Evolutionary conservation across 2,888 invertebrate species (phyloP).

Genomic region (Ectemnius continuus): DNA sequence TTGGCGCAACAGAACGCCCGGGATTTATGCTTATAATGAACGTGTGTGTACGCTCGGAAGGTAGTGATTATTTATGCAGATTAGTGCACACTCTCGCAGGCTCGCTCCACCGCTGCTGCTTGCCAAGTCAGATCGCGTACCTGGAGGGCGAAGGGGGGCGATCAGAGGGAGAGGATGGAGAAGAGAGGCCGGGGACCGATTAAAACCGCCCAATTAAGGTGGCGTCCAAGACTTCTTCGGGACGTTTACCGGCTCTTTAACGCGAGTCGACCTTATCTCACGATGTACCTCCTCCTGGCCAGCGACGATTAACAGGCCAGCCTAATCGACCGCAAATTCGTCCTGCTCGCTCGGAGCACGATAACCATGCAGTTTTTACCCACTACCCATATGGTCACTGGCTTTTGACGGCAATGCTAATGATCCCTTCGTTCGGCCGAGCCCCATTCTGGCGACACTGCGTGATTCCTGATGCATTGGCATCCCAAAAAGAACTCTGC

Average conservation of each 20-base stretch:
- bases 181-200: conserved; percentile 8
- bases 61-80: conserved; percentile 6
- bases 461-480: background rate
- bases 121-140: background rate
- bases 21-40: background rate
- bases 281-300: conserved; percentile 18
- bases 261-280: conserved; percentile 33
- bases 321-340: conserved; percentile 48
- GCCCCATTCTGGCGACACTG: background rate
- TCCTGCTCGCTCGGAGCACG: conserved; percentile 25
- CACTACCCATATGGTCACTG: conserved; percentile 17
- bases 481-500: background rate
- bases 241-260: conserved; percentile 19
- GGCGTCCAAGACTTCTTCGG: conserved; percentile 15
- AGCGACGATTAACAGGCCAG: conserved; percentile 37
- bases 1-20: background rate
- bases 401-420: conserved; percentile 34
- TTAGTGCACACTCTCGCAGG: background rate
- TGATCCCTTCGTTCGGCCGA: conserved; percentile 12
- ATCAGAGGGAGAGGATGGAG: background rate
- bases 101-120: background rate
- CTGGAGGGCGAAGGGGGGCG: background rate
- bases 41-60: background rate
- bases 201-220: conserved; percentile 38
- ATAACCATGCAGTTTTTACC: conserved; percentile 41